These are phyloP conservation scores for Anableps anableps DNA, from an alignment of 2,797 vertebrate species.

Conservation along the genomic window DNA sequence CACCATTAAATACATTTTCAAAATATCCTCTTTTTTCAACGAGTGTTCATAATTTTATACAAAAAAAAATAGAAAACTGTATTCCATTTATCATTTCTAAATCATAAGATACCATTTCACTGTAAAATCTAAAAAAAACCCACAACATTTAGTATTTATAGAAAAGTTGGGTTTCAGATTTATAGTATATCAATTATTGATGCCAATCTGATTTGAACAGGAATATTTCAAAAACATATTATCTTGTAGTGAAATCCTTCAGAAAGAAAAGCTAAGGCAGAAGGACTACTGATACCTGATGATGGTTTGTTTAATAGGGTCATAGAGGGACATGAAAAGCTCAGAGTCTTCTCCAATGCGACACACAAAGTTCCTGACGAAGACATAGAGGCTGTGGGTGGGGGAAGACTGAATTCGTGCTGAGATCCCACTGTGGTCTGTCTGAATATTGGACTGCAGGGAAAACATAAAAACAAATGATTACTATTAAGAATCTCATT, in stretches of 20 bases:
- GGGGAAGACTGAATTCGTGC: conserved; percentile 93
- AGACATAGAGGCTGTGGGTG: conserved; percentile 96
- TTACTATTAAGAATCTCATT: background rate
- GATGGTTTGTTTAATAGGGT: conserved; percentile 87
- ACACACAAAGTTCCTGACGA: conserved; percentile 98
- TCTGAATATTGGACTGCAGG: conserved; percentile 88
- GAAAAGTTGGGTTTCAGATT: background rate
- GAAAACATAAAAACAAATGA: conserved; percentile 11
- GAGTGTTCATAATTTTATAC: background rate
- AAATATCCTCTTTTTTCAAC: background rate
- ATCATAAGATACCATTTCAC: background rate
- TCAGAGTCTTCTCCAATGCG: conserved; percentile 97
- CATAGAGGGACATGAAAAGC: conserved; percentile 98
- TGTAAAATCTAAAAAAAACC: background rate
- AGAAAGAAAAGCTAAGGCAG: background rate
- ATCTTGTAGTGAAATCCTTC: background rate
- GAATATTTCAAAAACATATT: background rate
- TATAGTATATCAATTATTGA: background rate
- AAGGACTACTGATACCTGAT: conserved; percentile 84
- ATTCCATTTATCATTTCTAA: background rate
- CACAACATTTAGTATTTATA: background rate
- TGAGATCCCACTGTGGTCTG: conserved; percentile 88
- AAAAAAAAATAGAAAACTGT: background rate
- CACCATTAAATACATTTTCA: background rate
- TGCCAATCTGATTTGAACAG: background rate